Conservation (phyloP, 2,113 vertebrate genomes). For the Otus sunia region DNA sequence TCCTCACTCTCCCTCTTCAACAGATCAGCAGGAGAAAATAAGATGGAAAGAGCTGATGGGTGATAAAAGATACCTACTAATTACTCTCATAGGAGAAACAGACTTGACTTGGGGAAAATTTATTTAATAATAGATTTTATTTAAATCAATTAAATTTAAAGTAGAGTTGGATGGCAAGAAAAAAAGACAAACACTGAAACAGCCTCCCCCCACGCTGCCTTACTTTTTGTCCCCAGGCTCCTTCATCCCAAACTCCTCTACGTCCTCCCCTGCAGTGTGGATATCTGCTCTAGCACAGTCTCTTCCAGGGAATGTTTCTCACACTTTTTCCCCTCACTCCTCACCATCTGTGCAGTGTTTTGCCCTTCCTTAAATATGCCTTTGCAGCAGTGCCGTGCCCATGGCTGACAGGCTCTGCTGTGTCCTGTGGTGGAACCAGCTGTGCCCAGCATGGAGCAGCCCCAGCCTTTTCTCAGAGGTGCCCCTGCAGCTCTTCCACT, state of each 20-base stretch:
- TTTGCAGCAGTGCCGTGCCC: neutral
- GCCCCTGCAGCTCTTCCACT: neutral
- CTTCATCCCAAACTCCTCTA: neutral
- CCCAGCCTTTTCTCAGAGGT: neutral
- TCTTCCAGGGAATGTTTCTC: neutral
- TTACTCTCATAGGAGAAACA: neutral
- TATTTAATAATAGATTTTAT: neutral
- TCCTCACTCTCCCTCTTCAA: neutral
- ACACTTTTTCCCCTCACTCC: neutral
- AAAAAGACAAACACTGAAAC: neutral
- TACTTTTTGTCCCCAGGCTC: neutral
- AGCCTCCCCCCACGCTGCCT: fast-evolving
- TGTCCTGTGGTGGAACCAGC: neutral
- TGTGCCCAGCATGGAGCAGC: neutral
- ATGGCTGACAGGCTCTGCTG: neutral
- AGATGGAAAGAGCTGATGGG: neutral
- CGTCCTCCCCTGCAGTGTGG: neutral
- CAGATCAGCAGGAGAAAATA: neutral
- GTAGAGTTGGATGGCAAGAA: neutral
- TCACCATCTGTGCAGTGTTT: neutral
- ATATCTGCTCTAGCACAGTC: neutral
- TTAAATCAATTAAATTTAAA: neutral
- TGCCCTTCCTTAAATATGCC: neutral
- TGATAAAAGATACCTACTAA: neutral
- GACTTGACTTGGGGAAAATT: neutral